Base-by-base conservation (phyloP, 2,888 invertebrate genomes). In the Dorcus parallelipipedus region DNA sequence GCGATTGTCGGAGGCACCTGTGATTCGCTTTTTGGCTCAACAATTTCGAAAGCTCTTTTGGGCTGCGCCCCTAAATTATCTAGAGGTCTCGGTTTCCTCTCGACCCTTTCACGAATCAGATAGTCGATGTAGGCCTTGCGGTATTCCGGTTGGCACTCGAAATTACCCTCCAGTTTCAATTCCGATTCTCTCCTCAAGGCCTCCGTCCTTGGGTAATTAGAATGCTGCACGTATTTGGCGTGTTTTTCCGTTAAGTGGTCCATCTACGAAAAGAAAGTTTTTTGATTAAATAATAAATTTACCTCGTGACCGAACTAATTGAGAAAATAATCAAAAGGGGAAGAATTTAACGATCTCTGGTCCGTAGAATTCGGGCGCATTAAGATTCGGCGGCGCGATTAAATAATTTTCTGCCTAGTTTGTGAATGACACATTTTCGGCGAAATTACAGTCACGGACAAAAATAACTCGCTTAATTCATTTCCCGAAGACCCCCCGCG, bases 111-210 rank as follows among this genome's bases (percentile, higher is more conserved):
- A 54, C 75, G 78, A 69, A 74, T 79, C 72, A 70, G 77, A 70
- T 67, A 81, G 74, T 73, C 80, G 64, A 69, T 75, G 69, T 71
- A 78, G 14, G 81, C 80, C 62, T 76, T 79, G 49, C 79, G 74
- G 59, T 82, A 82, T 67, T 82, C 82, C 0, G 81, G 81, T 62
- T 76, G 76, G 58, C 76, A 76, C 64, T 76, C 75, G 52, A 76
- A 74, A 9, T 67, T 64, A 17, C 73, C 76, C 51, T 73, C 72
- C 43, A 73, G 61, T 61, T 72, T 71, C 56, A 73, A 57, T 61
- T 71, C 70, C 1, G 71, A 55, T 57, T 69, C 69, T 7, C 67
- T 63, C 54, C 67, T 71, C 14, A 65, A 20, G 9, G 65, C 60
- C 33, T 61, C 61, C 9, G 58, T 39, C 58, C 62, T 65, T 6